phyloP scores from a whole-genome alignment of 1,140 invertebrate genomes.

The Camponotus floridanus region DNA sequence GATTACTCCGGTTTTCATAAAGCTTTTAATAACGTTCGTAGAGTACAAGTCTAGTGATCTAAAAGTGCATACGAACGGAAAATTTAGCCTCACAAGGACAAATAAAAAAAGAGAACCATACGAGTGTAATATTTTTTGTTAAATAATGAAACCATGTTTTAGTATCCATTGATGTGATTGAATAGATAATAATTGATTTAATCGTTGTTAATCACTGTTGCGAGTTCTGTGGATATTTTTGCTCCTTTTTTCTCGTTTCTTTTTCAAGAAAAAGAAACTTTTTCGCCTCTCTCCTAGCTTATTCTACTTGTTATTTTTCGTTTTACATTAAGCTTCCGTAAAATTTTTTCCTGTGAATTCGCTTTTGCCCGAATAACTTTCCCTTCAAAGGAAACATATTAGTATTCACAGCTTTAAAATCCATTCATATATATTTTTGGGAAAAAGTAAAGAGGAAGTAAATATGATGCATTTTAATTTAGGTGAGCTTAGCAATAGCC shows the following conservation, averaged over 20 bases:
- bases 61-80: conserved; percentile 41
- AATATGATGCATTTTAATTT: conserved; percentile 14
- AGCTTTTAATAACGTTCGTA: conserved; percentile 57
- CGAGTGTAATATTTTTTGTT: conserved; percentile 2
- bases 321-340: not conserved
- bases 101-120: not conserved
- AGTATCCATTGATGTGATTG: not conserved
- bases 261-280: not conserved
- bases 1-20: conserved; percentile 55
- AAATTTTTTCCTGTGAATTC: not conserved
- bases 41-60: no score
- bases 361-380: not conserved
- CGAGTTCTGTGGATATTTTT: not conserved
- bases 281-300: not conserved
- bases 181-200: conserved; percentile 4
- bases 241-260: not conserved
- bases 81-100: not conserved
- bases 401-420: not conserved
- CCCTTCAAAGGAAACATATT: not conserved
- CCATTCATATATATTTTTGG: not conserved
- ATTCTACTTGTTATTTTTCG: not conserved
- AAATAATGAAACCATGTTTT: conserved; percentile 7
- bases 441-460: conserved; percentile 22
- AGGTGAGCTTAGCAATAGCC: not conserved
- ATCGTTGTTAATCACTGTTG: not conserved